A percentile compares a stretch with the other conserved stretches of the same genome.
phyloP scores from a whole-genome alignment of 2,888 invertebrate genomes.

The Drosophila monieri region DNA sequence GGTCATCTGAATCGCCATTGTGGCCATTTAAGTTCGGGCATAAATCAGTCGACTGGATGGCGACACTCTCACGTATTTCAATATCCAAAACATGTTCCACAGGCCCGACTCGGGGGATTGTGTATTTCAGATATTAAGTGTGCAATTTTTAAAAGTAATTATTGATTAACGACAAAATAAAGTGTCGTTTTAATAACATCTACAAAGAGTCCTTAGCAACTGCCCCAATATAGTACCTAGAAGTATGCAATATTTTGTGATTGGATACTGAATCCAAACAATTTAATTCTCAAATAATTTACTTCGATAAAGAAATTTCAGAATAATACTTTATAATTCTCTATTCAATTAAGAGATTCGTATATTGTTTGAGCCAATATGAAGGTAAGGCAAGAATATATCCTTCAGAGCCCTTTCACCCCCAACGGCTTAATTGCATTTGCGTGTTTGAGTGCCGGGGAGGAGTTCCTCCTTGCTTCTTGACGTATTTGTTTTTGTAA shows the following conservation, averaged over 20 bases:
- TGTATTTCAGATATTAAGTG: slow-evolving; percentile 6
- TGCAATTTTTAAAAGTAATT: slow-evolving; percentile 12
- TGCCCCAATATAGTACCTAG: neutral
- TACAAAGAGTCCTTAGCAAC: neutral
- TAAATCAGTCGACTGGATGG: slow-evolving; percentile 46
- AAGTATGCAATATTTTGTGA: neutral
- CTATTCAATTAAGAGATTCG: no score
- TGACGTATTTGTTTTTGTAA: slow-evolving; percentile 36
- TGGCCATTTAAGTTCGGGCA: slow-evolving; percentile 48
- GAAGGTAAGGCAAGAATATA: slow-evolving; percentile 10
- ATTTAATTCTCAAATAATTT: no score
- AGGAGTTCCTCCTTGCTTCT: slow-evolving; percentile 6
- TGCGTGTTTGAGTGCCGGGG: slow-evolving; percentile 32
- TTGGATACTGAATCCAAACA: no score
- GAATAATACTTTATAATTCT: neutral
- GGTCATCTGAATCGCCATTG: slow-evolving; percentile 49
- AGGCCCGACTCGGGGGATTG: slow-evolving; percentile 1
- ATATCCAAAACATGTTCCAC: slow-evolving; percentile 30
- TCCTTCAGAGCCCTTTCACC: slow-evolving; percentile 9
- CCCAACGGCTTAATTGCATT: slow-evolving; percentile 34
- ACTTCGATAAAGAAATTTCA: neutral
- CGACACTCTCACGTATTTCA: slow-evolving; percentile 37
- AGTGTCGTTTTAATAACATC: neutral
- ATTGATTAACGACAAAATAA: neutral
- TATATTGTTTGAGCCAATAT: neutral